Evolutionary conservation across 2,113 vertebrate genomes (phyloP), one percentile per base, ranked within the genome.

Genomic region (Balaenoptera acutorostrata): DNA sequence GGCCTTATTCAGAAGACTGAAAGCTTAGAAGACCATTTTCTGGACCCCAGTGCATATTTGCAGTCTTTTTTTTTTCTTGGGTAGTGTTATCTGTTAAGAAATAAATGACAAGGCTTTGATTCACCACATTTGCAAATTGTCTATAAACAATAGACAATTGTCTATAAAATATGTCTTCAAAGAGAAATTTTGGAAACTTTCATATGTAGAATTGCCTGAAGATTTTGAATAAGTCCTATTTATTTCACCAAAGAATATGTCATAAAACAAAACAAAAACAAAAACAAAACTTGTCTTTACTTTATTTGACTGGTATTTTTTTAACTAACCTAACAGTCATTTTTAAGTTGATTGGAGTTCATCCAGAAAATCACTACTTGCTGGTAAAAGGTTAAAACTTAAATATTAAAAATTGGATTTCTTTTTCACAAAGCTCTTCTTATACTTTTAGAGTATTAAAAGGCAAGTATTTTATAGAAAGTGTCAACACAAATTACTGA

Each of bases 361-460:
- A 97, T 97, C 93, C 97, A 97, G 87, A 96, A 98, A 98, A 46
- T 89, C 85, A 94, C 97, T 78, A 92, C 97, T 93, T 97, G 31
- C 78, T 96, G 31, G 59, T 96, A 64, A 97, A 95, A 98, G 75
- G 81, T 97, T 98, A 98, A 98, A 98, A 98, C 96, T 97, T 96
- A 96, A 97, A 86, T 91, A 81, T 83, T 96, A 77, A 97, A 90
- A 98, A 86, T 94, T 78, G 33, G 20, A n/a, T 55, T 78, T 78
- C 75, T 78, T 78, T 96, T 88, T 96, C 68, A 98, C 96, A 98
- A 97, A 98, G 83, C 23, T 95, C 97, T 93, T 97, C 98, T 97
- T 97, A 92, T 98, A 87, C 63, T 80, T 92, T 44, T 82, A 66
- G 96, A 93, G 74, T 64, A 97, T 91, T 77, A 93, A 95, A 98